Evolutionary conservation across 1,140 invertebrate species (phyloP).

Genomic region (Heterodera schachtii): DNA sequence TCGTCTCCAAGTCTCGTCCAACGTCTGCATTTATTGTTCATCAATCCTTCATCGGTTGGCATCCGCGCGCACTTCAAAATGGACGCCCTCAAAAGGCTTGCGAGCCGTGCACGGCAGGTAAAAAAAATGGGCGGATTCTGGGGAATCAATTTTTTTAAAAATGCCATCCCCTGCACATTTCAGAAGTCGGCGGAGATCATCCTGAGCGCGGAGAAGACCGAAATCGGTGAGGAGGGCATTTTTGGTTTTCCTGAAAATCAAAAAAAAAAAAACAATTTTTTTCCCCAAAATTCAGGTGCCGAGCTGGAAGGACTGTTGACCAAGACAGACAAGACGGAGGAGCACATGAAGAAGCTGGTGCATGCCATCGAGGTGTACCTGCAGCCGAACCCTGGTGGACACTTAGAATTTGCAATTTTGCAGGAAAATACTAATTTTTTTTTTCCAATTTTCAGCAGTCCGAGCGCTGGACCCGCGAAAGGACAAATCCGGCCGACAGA

Average conservation of each 20-base stretch:
- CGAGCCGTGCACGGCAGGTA: constrained; percentile 78
- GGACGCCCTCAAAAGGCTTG: constrained; percentile 67
- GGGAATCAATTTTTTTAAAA: constrained; percentile 44
- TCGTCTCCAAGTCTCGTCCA: too few species aligned
- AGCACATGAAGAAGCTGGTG: constrained; percentile 85
- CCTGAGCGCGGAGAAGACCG: constrained; percentile 85
- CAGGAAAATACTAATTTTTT: background rate
- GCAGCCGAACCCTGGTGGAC: constrained; percentile 86
- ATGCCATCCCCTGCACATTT: constrained; percentile 32
- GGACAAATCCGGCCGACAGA: constrained; percentile 82
- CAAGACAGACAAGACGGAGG: constrained; percentile 80
- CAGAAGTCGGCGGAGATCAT: constrained; percentile 91
- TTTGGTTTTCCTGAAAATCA: background rate
- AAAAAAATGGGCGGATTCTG: constrained; percentile 71
- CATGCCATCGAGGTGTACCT: constrained; percentile 82
- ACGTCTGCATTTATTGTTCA: background rate
- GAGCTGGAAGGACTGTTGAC: constrained; percentile 86
- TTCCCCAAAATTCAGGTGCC: constrained; percentile 71
- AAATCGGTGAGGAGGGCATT: constrained; percentile 69
- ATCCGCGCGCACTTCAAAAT: background rate
- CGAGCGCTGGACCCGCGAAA: constrained; percentile 89
- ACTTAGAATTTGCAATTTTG: background rate
- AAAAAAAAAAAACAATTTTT: background rate
- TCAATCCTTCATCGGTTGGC: background rate
- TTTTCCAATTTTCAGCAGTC: constrained; percentile 72